Evolutionary conservation across 2,888 invertebrate species (phyloP), one percentile per base, ranked within the genome.

Genomic region (Drosophila kanekoi): DNA sequence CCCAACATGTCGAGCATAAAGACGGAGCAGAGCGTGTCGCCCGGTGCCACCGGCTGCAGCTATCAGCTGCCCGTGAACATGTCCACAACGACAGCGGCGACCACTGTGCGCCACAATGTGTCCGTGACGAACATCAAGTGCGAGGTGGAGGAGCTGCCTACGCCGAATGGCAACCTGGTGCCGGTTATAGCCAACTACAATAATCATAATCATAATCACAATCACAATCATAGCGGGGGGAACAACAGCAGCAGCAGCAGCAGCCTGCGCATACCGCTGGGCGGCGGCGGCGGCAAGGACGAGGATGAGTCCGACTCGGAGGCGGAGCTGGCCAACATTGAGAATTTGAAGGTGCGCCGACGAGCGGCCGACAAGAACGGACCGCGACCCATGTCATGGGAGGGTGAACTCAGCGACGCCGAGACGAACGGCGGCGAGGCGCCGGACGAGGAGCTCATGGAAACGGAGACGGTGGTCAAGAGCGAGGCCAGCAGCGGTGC

Each of bases 361-460:
- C 92, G 94, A 37, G 79, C 79, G 8, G 72, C 77, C 16, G 78
- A 89, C 45, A 91, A 92, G 66, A 92, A 91, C 67, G 94, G 94
- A 47, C 94, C 94, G 9, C 93, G 98, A 54, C 98, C 98, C 49
- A 98, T 98, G 98, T 97, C 97, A 8, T 98, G 98, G 98, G 98
- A 98, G 92, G 98, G 98, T 9, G 97, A 97, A 91, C 94, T 98
- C 11, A 97, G 97, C 2, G 98, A 98, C 90, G 95, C 96, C n/a
- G 97, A 97, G 77, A 82, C 85, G 37, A 54, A 54, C 20, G 51
- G 23, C 1, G 60, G 16, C n/a, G 48, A 23, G 11, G 33, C 9
- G 59, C 16, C 41, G 76, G 80, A 77, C 49, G 80, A 89, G 10
- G 94, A 94, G 93, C 93, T 91, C 16, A 93, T 93, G 92, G 93